These are phyloP conservation scores for Callithrix jacchus DNA, from an alignment of 2,113 vertebrate genomes.

Conservation along the genomic window DNA sequence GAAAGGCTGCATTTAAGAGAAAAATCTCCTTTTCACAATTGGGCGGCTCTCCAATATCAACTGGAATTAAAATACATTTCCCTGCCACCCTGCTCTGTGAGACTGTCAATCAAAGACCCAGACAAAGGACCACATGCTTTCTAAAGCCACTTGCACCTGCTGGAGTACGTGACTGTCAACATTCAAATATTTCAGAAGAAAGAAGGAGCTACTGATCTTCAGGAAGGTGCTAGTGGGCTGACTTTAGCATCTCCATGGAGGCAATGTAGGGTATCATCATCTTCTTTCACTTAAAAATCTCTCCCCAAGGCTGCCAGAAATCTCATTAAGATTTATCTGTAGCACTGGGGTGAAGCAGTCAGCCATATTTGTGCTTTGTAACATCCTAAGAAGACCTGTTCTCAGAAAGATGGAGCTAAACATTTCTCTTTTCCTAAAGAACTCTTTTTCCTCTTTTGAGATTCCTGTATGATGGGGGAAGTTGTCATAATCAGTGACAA, in stretches of 20 bases:
- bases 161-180: not conserved
- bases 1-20: constrained; percentile 22
- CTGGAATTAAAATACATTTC: constrained; percentile 30
- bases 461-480: not conserved
- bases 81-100: not conserved
- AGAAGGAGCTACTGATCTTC: not conserved
- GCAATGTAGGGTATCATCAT: not conserved
- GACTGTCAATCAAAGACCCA: constrained; percentile 12
- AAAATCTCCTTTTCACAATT: constrained; percentile 36
- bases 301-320: not conserved
- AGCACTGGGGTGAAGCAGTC: not conserved
- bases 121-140: not conserved
- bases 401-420: not conserved
- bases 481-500: not conserved
- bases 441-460: not conserved
- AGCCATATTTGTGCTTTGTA: not conserved
- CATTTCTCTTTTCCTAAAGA: not conserved
- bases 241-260: not conserved
- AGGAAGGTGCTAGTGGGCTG: not conserved
- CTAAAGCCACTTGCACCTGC: not conserved
- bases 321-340: not conserved
- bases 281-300: not conserved
- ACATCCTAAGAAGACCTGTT: not conserved
- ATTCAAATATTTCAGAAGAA: not conserved
- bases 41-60: not conserved